Base-by-base conservation (phyloP, 2,888 invertebrate species). In the Lymantria dispar region DNA sequence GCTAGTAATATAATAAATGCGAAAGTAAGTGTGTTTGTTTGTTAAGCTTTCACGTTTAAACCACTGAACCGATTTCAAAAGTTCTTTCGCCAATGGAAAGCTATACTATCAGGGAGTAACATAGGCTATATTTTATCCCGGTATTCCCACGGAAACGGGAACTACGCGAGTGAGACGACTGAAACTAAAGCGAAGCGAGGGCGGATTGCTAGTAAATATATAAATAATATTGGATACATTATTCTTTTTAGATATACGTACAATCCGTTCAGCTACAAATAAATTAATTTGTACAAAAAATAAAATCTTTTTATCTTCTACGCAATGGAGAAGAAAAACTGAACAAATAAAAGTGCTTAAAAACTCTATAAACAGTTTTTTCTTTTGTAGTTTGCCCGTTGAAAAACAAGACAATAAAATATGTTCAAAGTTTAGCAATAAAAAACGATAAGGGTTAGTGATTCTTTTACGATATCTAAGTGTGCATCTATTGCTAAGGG, bases 341-440 rank as follows among this genome's bases (percentile, higher is more conserved):
- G 31, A 45, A 29, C 5, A 22, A 45, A 49, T 36, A 49, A 45
- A 38, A 38, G n/a, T 3, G 38, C 12, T 38, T 38, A 38, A 38
- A 33, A 38, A 38, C 38, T 40, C 15, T 42, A 43, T 37, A 36
- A 52, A 47, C 47, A 31, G 43, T 43, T 41, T 15, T 22, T 45
- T 15, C 13, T 37, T 58, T 52, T 48, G n/a, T 59, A 13, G 30
- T 36, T 13, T 39, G 43, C 42, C 52, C 52, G 55, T 63, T 58
- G 49, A 56, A 47, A 65, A 56, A 63, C 50, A 48, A 52, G 46
- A 55, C 64, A 54, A 37, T 42, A 48, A 63, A 67, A 63, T 67
- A 67, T 54, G 63, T 59, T 43, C 67, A 47, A 63, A 63, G 67
- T 63, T 63, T 44, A 13, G 56, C 67, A 52, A 63, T 63, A 63